Percentiles rank a stretch among this genome's conserved stretches.
These are phyloP conservation scores for Nycteola revayana DNA, from an alignment of 2,888 invertebrate species.

Conservation along the genomic window DNA sequence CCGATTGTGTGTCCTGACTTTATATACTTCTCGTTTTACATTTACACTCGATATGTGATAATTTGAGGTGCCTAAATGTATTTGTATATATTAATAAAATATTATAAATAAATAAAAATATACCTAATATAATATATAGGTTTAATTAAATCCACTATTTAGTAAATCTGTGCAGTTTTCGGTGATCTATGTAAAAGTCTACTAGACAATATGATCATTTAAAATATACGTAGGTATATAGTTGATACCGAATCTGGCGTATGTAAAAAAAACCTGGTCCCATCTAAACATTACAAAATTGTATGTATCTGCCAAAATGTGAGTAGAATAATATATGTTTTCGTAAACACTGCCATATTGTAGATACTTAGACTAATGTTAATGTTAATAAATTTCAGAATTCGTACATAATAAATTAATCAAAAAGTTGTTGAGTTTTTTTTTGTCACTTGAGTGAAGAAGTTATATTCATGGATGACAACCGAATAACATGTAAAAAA, in stretches of 20 bases:
- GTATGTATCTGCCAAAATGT: constrained; percentile 4
- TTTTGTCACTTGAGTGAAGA: too few species aligned
- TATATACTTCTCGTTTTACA: constrained; percentile 11
- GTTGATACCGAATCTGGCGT: too few species aligned
- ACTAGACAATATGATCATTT: too few species aligned
- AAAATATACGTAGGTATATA: too few species aligned
- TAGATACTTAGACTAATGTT: constrained; percentile 65
- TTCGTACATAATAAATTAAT: constrained; percentile 47
- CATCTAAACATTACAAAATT: too few species aligned
- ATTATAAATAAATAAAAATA: constrained; percentile 20
- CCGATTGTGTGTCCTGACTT: constrained; percentile 3
- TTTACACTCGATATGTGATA: constrained; percentile 32
- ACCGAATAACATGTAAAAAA: too few species aligned
- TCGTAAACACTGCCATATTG: constrained; percentile 67
- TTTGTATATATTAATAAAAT: constrained; percentile 35
- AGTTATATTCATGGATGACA: too few species aligned
- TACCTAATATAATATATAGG: constrained; percentile 12
- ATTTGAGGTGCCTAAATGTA: constrained; percentile 24
- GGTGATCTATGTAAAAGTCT: too few species aligned
- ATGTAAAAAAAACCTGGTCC: too few species aligned
- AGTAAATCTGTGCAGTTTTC: constrained; percentile 10
- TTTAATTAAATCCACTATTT: constrained; percentile 4
- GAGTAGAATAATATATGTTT: constrained; percentile 20
- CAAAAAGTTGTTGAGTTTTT: constrained; percentile 31
- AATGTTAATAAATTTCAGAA: constrained; percentile 37